These are phyloP conservation scores for Drosophila fuyamai DNA, from an alignment of 1,140 invertebrate genomes.

Conservation along the genomic window DNA sequence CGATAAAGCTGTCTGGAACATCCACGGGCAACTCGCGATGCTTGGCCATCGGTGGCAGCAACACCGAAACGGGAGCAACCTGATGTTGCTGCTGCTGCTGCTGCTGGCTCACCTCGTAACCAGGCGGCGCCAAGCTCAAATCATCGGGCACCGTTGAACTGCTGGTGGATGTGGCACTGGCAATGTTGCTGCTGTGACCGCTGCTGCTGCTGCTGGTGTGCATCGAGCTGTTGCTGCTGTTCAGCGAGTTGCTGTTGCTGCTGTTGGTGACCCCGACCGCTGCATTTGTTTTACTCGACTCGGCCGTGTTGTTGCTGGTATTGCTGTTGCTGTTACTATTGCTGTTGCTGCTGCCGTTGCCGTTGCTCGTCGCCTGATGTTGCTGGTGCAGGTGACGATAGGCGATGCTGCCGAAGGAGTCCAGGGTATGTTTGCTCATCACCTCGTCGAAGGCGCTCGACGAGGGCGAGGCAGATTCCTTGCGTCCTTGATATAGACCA, in stretches of 20 bases:
- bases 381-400: constrained; percentile 69
- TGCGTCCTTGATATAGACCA: constrained; percentile 61
- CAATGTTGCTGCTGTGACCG: constrained; percentile 43
- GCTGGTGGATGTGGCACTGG: constrained; percentile 35
- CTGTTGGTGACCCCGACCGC: constrained; percentile 20
- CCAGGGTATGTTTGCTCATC: constrained; percentile 69
- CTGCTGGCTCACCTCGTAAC: constrained; percentile 55
- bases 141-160: constrained; percentile 62
- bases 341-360: constrained; percentile 54
- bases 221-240: constrained; percentile 66
- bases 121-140: constrained; percentile 58
- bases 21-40: constrained; percentile 91
- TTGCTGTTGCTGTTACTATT: constrained; percentile 21
- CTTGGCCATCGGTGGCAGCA: constrained; percentile 46
- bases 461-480: constrained; percentile 67
- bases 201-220: constrained; percentile 55
- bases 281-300: background rate
- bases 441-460: constrained; percentile 73
- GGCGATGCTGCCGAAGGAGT: constrained; percentile 79
- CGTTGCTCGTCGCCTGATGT: constrained; percentile 46
- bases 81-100: constrained; percentile 26
- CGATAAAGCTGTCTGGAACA: constrained; percentile 91
- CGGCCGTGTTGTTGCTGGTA: constrained; percentile 8
- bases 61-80: constrained; percentile 13
- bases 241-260: constrained; percentile 58